Evolutionary conservation across 2,797 vertebrate genomes (phyloP).

Genomic region (Poeciliopsis infans): DNA sequence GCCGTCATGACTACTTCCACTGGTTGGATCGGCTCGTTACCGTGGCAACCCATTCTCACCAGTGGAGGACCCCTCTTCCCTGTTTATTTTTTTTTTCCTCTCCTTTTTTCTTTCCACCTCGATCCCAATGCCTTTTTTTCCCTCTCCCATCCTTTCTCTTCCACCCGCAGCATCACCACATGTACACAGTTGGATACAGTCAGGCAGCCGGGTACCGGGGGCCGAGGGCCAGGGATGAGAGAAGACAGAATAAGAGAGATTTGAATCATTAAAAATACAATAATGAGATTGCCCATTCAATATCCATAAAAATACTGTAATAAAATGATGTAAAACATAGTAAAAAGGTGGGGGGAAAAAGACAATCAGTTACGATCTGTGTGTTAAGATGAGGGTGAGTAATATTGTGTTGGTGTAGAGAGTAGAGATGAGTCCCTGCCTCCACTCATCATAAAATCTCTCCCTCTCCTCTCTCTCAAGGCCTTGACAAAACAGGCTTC

Average conservation of each 20-base stretch:
- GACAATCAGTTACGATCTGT: slow-evolving; percentile 9
- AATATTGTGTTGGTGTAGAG: slow-evolving; percentile 25
- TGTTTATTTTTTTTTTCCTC: slow-evolving; percentile 36
- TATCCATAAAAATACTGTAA: slow-evolving; percentile 6
- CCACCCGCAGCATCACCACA: slow-evolving; percentile 45
- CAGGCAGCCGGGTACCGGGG: slow-evolving; percentile 44
- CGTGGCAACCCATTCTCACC: slow-evolving; percentile 71
- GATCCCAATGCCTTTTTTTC: neutral
- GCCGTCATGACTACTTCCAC: slow-evolving; percentile 49
- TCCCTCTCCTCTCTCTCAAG: slow-evolving; percentile 45
- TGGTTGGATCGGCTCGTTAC: slow-evolving; percentile 75
- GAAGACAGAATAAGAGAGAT: slow-evolving; percentile 35
- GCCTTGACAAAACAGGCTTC: slow-evolving; percentile 47
- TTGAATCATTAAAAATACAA: slow-evolving; percentile 15
- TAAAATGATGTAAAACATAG: neutral
- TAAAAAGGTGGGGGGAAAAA: neutral
- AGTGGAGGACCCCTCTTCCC: slow-evolving; percentile 41
- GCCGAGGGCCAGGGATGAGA: slow-evolving; percentile 41
- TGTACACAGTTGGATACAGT: slow-evolving; percentile 28
- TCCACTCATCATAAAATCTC: slow-evolving; percentile 58
- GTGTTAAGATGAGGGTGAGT: slow-evolving; percentile 24
- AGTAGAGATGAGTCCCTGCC: slow-evolving; percentile 41
- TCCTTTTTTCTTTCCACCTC: slow-evolving; percentile 38
- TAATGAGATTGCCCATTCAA: slow-evolving; percentile 17
- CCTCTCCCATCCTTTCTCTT: neutral